Base-by-base conservation (phyloP, 2,888 invertebrate genomes). In the Apotomis turbidana region DNA sequence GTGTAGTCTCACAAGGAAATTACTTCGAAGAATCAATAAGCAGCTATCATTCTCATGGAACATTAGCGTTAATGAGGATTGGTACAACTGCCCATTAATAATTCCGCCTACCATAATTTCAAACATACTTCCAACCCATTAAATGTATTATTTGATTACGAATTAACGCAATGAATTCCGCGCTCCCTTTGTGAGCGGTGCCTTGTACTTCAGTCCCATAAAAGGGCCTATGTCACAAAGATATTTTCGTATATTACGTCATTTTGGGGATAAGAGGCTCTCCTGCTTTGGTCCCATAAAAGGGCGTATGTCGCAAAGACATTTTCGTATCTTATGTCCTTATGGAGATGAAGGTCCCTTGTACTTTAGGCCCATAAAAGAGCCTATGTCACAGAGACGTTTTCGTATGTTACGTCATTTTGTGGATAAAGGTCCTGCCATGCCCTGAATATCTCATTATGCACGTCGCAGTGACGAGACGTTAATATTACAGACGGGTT, bases 401-500 rank as follows among this genome's bases (percentile, higher is more conserved):
- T 49, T 10, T 49, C 9, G 49, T 49, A 9, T 3, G 49, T 49
- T 49, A 49, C 49, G 49, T 49, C 49, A 10, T 49, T 49, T 3
- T 41, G 41, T 41, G 6, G 41, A 6, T 41, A 5, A 41, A 49
- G 49, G 49, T 49, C 49, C 66, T 41, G 9, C 27, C 9, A 10
- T 61, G 54, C 38, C 67, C 41, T 67, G 67, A 67, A 71, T 67
- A 67, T 58, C 51, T 62, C 9, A 62, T 62, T 57, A 70, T 69
- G 46, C 60, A 27, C 55, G 69, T 57, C 54, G 54, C 12, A 62
- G 57, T 66, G 66, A 66, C 66, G 59, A 52, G 52, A 59, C n/a
- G 41, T 72, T 72, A 72, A 68, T 68, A 44, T 63, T 58, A 44
- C 38, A 72, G 62, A 15, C 58, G 58, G 58, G 61, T 58, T 72